Evolutionary conservation across 2,888 invertebrate genomes (phyloP), one percentile per base, ranked within the genome.

Genomic region (Harpalus rubripes): DNA sequence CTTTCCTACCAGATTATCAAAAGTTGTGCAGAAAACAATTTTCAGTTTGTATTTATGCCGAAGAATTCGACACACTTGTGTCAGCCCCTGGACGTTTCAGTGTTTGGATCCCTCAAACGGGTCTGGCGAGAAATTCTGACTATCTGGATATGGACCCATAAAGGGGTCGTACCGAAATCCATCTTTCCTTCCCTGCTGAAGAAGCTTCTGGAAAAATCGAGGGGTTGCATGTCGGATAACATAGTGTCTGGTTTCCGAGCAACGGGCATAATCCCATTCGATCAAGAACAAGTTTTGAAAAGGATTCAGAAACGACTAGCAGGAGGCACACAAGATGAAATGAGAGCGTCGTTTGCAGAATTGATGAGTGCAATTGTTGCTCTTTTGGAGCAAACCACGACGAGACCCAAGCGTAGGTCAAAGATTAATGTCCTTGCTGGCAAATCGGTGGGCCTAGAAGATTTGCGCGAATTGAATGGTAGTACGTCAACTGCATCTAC

Each of bases 1-100:
- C 52, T 89, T 18, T 87, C 85, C 79, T 72, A 63, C 22, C 76
- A 83, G 8, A 87, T 89, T 83, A 74, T 90, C 4, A 32, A 87
- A 72, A 18, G 81, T n/a, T 90, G 89, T 88, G 86, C 85, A 88
- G 52, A 59, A 59, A 86, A 89, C 82, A 85, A 89, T 81, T 89
- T 90, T 81, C 68, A 61, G n/a, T 89, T 89, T 85, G 85, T 26
- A n/a, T 87, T 84, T 72, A 80, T 88, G 16, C 87, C 87, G 32
- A 80, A 85, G 16, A 87, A 89, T 81, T 82, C 86, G 7, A 88
- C 88, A 12, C 87, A 88, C 83, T 32, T 88, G 39, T 83, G 84
- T 39, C 88, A 89, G 81, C 88, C 88, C 12, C 86, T 89, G 26
- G 88, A 89, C 82, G 87, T 89, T 16, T 85, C 87, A 32, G 86